Percentiles rank a stretch among this genome's conserved stretches.
phyloP scores from a whole-genome alignment of 64 coral and sea anemone genomes.

The Montipora sp. region DNA sequence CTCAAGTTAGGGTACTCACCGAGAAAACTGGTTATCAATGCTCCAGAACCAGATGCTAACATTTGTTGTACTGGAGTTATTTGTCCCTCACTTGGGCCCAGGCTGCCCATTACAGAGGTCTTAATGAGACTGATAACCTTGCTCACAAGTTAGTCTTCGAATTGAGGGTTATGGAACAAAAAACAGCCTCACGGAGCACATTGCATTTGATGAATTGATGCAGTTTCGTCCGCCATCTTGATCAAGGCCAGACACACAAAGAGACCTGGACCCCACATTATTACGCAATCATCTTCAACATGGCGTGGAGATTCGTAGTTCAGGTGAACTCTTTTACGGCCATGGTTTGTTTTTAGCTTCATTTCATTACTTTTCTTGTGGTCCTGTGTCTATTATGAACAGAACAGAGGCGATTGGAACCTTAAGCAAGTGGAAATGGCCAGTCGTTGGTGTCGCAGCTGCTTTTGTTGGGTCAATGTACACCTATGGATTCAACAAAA shows the following conservation, averaged over 20 bases:
- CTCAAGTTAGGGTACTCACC: slow-evolving; percentile 49
- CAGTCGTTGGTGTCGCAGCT: slow-evolving; percentile 82
- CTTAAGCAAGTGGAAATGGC: slow-evolving; percentile 93
- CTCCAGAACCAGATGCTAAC: slow-evolving; percentile 83
- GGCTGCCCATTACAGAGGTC: slow-evolving; percentile 1
- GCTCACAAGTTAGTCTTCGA: background rate
- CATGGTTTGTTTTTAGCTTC: too few species aligned
- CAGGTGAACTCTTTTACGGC: too few species aligned
- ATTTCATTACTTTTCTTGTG: background rate
- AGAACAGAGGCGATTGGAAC: slow-evolving; percentile 80
- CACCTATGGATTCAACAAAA: slow-evolving; percentile 77
- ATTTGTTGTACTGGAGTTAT: slow-evolving; percentile 91
- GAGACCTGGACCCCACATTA: too few species aligned
- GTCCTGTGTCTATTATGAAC: slow-evolving; percentile 60
- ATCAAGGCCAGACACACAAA: too few species aligned
- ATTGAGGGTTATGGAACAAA: background rate
- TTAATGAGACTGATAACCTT: background rate
- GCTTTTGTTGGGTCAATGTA: slow-evolving; percentile 92
- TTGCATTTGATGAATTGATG: too few species aligned
- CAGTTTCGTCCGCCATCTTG: too few species aligned
- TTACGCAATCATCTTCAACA: too few species aligned
- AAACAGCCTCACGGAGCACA: background rate
- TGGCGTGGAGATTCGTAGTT: too few species aligned
- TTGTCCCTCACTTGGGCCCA: slow-evolving; percentile 3
- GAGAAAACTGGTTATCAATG: slow-evolving; percentile 78